Percentiles rank a stretch among this genome's conserved stretches.
Evolutionary conservation across 1,140 invertebrate genomes (phyloP).

Genomic region (Pogonomyrmex californicus): DNA sequence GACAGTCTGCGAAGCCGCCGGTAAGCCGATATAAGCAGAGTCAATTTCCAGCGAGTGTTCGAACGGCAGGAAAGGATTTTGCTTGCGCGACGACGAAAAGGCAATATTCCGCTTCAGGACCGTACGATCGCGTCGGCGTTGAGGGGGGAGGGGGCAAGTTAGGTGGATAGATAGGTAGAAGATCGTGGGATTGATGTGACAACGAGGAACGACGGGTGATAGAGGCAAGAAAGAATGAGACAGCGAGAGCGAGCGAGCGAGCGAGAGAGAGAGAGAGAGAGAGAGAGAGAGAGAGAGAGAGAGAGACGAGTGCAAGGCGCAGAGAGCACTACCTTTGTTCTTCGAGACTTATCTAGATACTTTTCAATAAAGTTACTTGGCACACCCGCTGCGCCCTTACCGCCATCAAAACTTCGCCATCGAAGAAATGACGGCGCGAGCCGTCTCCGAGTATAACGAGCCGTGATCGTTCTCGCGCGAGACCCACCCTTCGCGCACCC

Average conservation of each 20-base stretch:
- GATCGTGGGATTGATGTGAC: conserved; percentile 16
- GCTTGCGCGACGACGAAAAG: conserved; percentile 76
- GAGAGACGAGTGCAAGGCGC: conserved; percentile 14
- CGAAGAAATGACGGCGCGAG: conserved; percentile 32
- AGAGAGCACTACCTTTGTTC: conserved; percentile 68
- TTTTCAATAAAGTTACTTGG: conserved; percentile 78
- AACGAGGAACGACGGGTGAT: not conserved
- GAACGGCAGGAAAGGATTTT: conserved; percentile 76
- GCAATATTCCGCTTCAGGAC: conserved; percentile 73
- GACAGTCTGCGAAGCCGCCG: conserved; percentile 71
- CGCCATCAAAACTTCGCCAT: conserved; percentile 69
- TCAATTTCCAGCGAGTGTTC: conserved; percentile 77
- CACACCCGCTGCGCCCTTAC: conserved; percentile 50
- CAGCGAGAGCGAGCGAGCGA: too few species aligned
- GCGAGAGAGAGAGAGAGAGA: too few species aligned
- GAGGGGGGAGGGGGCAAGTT: not conserved
- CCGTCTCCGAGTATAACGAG: conserved; percentile 42
- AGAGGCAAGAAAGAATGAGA: too few species aligned
- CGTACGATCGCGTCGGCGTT: conserved; percentile 24
- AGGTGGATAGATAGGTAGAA: conserved; percentile 1
- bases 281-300: not conserved
- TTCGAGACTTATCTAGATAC: conserved; percentile 74
- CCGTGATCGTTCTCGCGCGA: conserved; percentile 37
- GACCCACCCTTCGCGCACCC: not conserved
- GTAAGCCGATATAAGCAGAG: conserved; percentile 78